Conservation (phyloP, 2,888 invertebrate species). For the Saturnia pavonia region DNA sequence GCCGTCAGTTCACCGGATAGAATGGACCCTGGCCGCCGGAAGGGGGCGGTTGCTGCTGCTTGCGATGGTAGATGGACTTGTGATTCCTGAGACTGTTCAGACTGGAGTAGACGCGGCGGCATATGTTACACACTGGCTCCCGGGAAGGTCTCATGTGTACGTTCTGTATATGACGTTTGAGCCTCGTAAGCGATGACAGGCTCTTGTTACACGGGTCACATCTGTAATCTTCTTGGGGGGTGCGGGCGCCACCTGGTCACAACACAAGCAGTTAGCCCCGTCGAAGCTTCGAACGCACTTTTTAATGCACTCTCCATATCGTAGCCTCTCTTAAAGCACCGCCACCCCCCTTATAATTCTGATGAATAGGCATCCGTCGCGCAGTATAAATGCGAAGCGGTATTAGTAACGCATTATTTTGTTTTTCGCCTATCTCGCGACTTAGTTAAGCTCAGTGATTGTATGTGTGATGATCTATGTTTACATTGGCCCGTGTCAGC, state of each 20-base stretch:
- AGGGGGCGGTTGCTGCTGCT: constrained; percentile 85
- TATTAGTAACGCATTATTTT: constrained; percentile 67
- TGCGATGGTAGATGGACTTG: constrained; percentile 96
- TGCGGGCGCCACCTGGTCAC: constrained; percentile 87
- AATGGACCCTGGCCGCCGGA: constrained; percentile 63
- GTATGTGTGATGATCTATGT: constrained; percentile 45
- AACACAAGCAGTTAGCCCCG: constrained; percentile 81
- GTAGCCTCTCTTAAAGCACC: constrained; percentile 79
- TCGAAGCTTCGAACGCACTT: constrained; percentile 75
- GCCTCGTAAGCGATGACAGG: constrained; percentile 91
- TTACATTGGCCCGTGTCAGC: constrained; percentile 35
- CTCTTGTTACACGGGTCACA: constrained; percentile 96
- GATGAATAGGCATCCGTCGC: constrained; percentile 69
- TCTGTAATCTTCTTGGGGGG: constrained; percentile 92
- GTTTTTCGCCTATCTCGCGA: constrained; percentile 55
- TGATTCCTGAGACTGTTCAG: constrained; percentile 95
- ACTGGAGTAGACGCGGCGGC: constrained; percentile 95
- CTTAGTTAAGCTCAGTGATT: constrained; percentile 65
- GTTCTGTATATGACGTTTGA: constrained; percentile 95
- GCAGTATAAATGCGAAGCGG: constrained; percentile 68
- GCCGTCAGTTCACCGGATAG: constrained; percentile 76
- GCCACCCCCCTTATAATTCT: constrained; percentile 74
- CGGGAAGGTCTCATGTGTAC: constrained; percentile 95
- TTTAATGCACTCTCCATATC: constrained; percentile 79
- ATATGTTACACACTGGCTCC: constrained; percentile 95